Base-by-base conservation (phyloP, 2,113 vertebrate species). In the Lepus americanus region DNA sequence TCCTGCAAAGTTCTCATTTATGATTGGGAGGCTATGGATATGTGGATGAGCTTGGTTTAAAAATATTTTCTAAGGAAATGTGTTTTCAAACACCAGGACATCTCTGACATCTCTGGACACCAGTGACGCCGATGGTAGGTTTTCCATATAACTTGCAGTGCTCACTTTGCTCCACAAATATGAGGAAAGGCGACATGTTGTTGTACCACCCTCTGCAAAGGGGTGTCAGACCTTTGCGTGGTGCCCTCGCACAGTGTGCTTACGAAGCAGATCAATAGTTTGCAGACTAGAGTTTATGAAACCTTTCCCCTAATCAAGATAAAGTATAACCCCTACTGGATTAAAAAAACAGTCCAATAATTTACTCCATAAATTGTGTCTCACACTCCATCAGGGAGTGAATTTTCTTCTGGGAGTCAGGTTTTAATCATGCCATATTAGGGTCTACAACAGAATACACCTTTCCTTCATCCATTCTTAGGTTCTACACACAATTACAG, bases 261-360 rank as follows among this genome's bases (percentile, higher is more conserved):
- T 59, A 23, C 76, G 31, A 90, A 89, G 73, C 0, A 5, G 78
- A 96, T 96, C 94, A 2, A 94, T 96, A 97, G 27, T 96, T 89
- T 84, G 33, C 90, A 87, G 31, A 33, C 73, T 79, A 27, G 7
- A 31, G 74, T 86, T 72, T 63, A 82, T 55, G 84, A 92, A 73
- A 39, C 66, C 64, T 97, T 97, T 95, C 96, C 95, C 61, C 51
- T 96, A 97, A 98, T 87, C 87, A 90, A 97, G 95, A 97, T 96
- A 96, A 97, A 95, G 97, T 94, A 98, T 87, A 92, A 94, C 92
- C 79, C 94, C 85, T 36, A n/a, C n/a, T 96, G 96, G 95, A 93
- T 85, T 98, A 87, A 25, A 31, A 96, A 95, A 96, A 73, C 13
- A 67, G 80, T 33, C 9, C 93, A 92, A 91, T 89, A 97, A 97